Evolutionary conservation across 2,888 invertebrate genomes (phyloP), one percentile per base, ranked within the genome.

Genomic region (Thymelicus acteon): DNA sequence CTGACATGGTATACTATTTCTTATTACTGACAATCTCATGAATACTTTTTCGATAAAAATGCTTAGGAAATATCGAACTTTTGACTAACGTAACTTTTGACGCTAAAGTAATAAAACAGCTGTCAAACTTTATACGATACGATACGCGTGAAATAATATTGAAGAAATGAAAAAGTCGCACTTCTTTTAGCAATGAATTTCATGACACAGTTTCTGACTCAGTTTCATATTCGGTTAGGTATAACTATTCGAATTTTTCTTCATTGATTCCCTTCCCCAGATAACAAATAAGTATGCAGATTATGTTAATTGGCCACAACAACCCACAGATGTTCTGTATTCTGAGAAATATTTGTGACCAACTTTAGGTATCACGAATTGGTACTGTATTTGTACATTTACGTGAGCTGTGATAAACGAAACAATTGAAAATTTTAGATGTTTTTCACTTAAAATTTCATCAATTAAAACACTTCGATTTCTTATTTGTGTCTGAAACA

Each of bases 41-140:
- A 57, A 57, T 57, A 54, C 12, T 54, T 54, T 54, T 57, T 57
- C 57, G 57, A 31, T 57, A 57, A 13, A 49, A 63, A 63, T 63
- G 48, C 62, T 62, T 62, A 13, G 31, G 19, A 57, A 57, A 37
- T 57, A 57, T 57, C 57, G 57, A 7, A 13, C 31, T 31, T 19
- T 31, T 31, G 31, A 31, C 31, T 31, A 2, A 31, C 57, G 57
- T 31, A 57, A 31, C 57, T 62, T 61, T 31, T 62, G 62, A 62
- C 48, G 31, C 62, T 47, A 61, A 62, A 62, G 62, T 62, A 48
- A 62, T 62, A 62, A 48, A 62, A 62, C 62, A 62, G 48, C 62
- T 44, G 48, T 62, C 62, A 31, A 48, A 62, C 48, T 48, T 62
- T 48, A 31, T 57, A 57, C 57, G 57, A 31, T 57, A 57, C 57